phyloP scores from a whole-genome alignment of 2,797 vertebrate species.

The Hypotaenidia okinawae region DNA sequence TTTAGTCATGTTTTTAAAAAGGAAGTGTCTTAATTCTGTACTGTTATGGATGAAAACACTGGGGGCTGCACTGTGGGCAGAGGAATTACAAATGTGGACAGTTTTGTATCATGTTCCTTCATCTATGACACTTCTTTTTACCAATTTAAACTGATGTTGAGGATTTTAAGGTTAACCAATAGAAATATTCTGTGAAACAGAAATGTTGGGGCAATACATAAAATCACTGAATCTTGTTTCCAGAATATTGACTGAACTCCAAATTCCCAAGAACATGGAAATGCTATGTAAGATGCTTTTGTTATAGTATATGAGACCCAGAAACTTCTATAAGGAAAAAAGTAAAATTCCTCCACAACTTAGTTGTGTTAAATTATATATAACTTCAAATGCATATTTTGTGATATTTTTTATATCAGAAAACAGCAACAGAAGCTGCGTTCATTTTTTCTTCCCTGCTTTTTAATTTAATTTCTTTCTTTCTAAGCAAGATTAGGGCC shows the following conservation, averaged over 20 bases:
- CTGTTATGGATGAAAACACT: neutral
- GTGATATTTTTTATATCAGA: neutral
- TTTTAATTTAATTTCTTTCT: neutral
- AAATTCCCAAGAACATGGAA: neutral
- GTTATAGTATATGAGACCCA: neutral
- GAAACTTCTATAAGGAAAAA: neutral
- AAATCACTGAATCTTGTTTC: neutral
- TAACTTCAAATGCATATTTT: neutral
- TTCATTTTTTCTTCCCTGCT: rapidly evolving
- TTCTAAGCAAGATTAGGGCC: neutral
- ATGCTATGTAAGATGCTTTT: neutral
- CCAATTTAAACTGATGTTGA: neutral
- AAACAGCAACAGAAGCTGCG: rapidly evolving
- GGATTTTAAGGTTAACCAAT: neutral
- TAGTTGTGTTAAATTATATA: neutral
- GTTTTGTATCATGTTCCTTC: neutral
- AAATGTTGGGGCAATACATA: neutral
- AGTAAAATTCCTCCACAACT: neutral
- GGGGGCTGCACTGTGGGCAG: neutral
- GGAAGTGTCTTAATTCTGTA: neutral
- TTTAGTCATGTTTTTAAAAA: neutral
- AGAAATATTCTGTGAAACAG: neutral
- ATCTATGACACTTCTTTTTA: neutral
- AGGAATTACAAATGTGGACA: neutral
- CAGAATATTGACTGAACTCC: neutral